Evolutionary conservation across 92 coral and sea anemone species (phyloP).

Genomic region (Virgularia gustaviana): DNA sequence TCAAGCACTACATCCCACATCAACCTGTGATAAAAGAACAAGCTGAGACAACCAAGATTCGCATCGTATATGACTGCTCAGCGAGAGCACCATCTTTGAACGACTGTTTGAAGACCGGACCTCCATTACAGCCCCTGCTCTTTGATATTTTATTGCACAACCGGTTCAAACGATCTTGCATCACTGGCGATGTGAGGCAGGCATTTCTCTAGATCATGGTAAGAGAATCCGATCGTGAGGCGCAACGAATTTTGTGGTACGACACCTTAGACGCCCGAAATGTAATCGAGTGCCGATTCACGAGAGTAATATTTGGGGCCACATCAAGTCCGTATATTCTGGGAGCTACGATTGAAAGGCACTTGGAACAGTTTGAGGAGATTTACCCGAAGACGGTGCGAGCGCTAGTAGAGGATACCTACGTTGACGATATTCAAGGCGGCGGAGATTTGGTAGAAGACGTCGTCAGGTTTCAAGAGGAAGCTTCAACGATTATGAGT

Average conservation of each 20-base stretch:
- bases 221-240: constrained; percentile 54
- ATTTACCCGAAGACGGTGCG: neutral
- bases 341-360: constrained; percentile 44
- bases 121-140: constrained; percentile 33
- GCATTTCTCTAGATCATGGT: constrained; percentile 56
- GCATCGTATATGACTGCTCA: constrained; percentile 49
- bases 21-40: constrained; percentile 28
- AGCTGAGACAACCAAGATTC: constrained; percentile 41
- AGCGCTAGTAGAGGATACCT: constrained; percentile 21
- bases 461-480: constrained; percentile 43
- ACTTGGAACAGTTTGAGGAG: neutral
- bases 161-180: constrained; percentile 28
- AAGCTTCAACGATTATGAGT: constrained; percentile 48
- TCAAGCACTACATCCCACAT: constrained; percentile 29
- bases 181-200: constrained; percentile 47
- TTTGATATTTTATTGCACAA: constrained; percentile 40
- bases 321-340: constrained; percentile 61
- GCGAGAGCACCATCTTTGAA: constrained; percentile 41
- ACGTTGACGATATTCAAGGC: constrained; percentile 66
- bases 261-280: constrained; percentile 32
- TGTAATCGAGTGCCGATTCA: constrained; percentile 44
- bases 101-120: constrained; percentile 46
- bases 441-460: constrained; percentile 49
- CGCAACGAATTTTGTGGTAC: constrained; percentile 37
- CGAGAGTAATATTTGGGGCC: constrained; percentile 61